phyloP scores from a whole-genome alignment of 1,140 invertebrate genomes.

The Asbolus verrucosus region DNA sequence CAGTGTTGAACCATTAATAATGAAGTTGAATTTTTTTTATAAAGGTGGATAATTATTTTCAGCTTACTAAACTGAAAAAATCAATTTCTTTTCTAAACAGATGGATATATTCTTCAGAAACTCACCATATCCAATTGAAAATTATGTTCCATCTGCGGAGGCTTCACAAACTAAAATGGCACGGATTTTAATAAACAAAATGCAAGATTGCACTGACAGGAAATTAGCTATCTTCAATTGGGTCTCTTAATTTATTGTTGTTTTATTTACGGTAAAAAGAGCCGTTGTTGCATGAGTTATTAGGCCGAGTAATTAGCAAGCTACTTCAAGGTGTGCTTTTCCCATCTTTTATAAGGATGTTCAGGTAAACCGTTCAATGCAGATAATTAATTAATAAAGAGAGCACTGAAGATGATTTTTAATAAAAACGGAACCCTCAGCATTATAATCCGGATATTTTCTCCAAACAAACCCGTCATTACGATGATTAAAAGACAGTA shows the following conservation, averaged over 20 bases:
- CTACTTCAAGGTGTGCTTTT: neutral
- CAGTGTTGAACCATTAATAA: no score
- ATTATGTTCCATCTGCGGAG: no score
- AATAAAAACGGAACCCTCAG: neutral
- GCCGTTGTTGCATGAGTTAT: neutral
- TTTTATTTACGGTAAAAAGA: neutral
- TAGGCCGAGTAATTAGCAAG: neutral
- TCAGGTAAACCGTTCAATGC: neutral
- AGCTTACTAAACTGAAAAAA: no score
- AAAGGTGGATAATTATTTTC: no score
- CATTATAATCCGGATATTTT: neutral
- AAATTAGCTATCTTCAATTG: slow-evolving; percentile 2
- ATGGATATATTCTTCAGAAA: no score
- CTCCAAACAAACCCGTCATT: neutral
- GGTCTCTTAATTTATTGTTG: neutral
- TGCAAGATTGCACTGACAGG: neutral
- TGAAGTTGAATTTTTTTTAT: no score
- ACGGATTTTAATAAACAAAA: neutral
- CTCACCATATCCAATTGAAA: neutral
- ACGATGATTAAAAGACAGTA: neutral
- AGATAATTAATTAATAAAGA: neutral
- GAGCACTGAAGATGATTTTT: neutral
- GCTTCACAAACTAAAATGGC: no score
- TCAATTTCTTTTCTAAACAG: no score
- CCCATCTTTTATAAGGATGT: neutral